Evolutionary conservation across 2,113 vertebrate genomes (phyloP).

Genomic region (Hyaena hyaena): DNA sequence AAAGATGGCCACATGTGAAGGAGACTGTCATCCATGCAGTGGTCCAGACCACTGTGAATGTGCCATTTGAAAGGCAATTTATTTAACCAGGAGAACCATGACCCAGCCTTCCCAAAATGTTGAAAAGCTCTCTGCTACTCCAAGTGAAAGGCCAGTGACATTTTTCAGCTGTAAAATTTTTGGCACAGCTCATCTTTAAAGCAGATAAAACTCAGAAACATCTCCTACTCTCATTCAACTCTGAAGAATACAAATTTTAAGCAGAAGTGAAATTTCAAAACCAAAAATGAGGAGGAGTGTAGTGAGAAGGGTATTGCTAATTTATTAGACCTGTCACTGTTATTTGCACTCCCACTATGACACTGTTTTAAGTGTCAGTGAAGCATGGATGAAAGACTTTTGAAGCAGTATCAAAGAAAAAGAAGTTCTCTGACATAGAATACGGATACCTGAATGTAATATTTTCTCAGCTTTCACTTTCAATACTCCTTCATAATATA

Average conservation of each 20-base stretch:
- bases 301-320: slow-evolving; percentile 56
- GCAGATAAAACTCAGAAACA: slow-evolving; percentile 22
- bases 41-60: neutral
- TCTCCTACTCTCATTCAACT: neutral
- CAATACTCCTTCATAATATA: neutral
- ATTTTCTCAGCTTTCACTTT: slow-evolving; percentile 41
- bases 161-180: slow-evolving; percentile 29
- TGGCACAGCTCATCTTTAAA: neutral
- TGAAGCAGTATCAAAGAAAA: slow-evolving; percentile 58
- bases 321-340: slow-evolving; percentile 72
- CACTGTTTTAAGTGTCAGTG: slow-evolving; percentile 60
- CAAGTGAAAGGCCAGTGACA: neutral
- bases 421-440: slow-evolving; percentile 22
- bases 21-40: neutral
- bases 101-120: neutral
- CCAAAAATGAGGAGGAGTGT: slow-evolving; percentile 21
- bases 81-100: neutral
- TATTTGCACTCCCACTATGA: slow-evolving; percentile 43
- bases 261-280: slow-evolving; percentile 67
- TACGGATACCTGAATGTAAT: neutral
- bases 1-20: neutral
- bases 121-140: neutral
- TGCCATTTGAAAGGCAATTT: neutral
- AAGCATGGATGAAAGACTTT: slow-evolving; percentile 61
- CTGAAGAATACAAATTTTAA: slow-evolving; percentile 68